phyloP scores from a whole-genome alignment of 2,113 vertebrate species.

The Psilopogon haemacephalus region DNA sequence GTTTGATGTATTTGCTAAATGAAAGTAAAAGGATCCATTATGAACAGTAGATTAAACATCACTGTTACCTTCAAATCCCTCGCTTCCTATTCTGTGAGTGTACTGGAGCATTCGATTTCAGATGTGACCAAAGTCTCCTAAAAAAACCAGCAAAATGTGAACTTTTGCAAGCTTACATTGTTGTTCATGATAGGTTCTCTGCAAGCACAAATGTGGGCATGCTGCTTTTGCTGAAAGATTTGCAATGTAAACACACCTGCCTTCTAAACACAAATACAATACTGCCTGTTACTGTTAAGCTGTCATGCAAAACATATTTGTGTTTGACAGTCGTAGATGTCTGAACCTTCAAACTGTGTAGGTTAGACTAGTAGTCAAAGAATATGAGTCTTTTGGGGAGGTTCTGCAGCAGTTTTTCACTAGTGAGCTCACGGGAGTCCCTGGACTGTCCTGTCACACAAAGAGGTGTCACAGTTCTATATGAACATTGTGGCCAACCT shows the following conservation, averaged over 20 bases:
- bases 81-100: neutral
- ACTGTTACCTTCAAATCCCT: neutral
- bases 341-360: neutral
- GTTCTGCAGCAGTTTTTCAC: neutral
- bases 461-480: neutral
- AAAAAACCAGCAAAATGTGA: neutral
- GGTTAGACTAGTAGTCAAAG: neutral
- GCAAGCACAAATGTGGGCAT: neutral
- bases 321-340: neutral
- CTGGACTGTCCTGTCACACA: neutral
- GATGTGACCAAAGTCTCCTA: neutral
- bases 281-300: neutral
- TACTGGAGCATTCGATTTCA: neutral
- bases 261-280: neutral
- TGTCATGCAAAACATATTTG: neutral
- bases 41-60: neutral
- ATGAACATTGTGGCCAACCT: neutral
- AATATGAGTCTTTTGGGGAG: neutral
- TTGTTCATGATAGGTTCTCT: neutral
- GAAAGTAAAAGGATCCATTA: neutral
- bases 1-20: neutral
- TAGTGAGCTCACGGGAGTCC: neutral
- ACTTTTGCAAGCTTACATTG: neutral
- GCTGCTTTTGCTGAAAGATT: neutral
- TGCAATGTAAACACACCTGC: conserved; percentile 13